These are phyloP conservation scores for Prolemur simus DNA, from an alignment of 2,113 vertebrate genomes.

Conservation along the genomic window DNA sequence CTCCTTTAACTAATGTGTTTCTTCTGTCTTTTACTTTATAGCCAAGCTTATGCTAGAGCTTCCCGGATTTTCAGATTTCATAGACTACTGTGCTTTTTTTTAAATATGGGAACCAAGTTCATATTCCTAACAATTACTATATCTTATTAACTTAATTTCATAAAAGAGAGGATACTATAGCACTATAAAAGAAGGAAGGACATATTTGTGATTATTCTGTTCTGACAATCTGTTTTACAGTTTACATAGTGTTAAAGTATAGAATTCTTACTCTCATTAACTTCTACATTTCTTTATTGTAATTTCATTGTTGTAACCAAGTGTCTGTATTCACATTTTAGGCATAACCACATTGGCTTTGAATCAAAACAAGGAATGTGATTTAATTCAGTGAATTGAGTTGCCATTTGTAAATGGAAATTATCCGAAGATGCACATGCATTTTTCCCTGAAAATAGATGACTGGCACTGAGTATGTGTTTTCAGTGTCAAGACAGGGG, in stretches of 20 bases:
- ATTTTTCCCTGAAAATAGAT: conserved; percentile 78
- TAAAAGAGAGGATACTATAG: background rate
- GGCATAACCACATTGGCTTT: conserved; percentile 75
- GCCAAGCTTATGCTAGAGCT: background rate
- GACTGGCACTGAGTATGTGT: conserved; percentile 77
- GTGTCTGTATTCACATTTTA: conserved; percentile 69
- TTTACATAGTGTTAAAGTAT: background rate
- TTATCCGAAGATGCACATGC: conserved; percentile 71
- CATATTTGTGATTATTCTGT: background rate
- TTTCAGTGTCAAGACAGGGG: conserved; percentile 80
- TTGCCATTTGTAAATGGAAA: conserved; percentile 79
- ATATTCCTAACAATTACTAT: background rate
- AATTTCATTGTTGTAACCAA: conserved; percentile 67
- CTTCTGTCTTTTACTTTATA: background rate
- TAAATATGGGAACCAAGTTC: background rate
- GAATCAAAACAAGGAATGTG: conserved; percentile 67
- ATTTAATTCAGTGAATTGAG: conserved; percentile 74
- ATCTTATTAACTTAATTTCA: background rate
- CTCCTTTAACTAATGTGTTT: background rate
- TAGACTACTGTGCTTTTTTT: background rate
- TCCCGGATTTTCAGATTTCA: conserved; percentile 1
- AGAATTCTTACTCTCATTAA: conserved; percentile 50
- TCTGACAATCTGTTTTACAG: background rate
- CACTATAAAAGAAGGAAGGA: background rate
- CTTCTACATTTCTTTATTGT: conserved; percentile 55